Conservation (phyloP, 2,797 vertebrate species). For the Florisuga fusca region DNA sequence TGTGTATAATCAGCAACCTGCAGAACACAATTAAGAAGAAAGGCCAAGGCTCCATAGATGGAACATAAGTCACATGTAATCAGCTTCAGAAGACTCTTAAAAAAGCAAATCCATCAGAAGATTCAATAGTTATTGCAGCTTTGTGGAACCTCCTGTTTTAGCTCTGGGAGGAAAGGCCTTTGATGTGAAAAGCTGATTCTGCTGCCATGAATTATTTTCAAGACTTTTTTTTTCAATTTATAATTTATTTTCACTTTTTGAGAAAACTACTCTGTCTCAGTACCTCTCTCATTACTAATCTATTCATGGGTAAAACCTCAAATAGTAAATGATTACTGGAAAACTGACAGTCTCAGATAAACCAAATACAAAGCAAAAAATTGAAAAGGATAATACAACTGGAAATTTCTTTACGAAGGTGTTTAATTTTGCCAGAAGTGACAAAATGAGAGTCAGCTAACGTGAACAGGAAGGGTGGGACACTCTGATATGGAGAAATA, state of each 20-base stretch:
- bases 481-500: slow-evolving; percentile 49
- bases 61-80: neutral
- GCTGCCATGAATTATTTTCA: neutral
- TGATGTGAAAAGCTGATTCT: neutral
- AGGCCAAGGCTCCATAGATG: neutral
- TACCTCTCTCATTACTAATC: neutral
- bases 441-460: slow-evolving; percentile 16
- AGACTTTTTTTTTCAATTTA: neutral
- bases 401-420: neutral
- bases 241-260: neutral
- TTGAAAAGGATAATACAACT: neutral
- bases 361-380: neutral
- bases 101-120: neutral
- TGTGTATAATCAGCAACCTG: slow-evolving; percentile 9
- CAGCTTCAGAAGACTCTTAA: neutral
- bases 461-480: slow-evolving; percentile 34
- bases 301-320: neutral
- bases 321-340: neutral
- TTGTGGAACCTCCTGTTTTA: neutral
- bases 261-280: neutral
- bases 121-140: neutral
- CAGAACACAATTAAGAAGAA: slow-evolving; percentile 58
- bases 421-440: neutral
- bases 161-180: neutral
- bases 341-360: neutral